Percentiles rank a stretch among this genome's conserved stretches.
Evolutionary conservation across 2,888 invertebrate species (phyloP).

Genomic region (Archips xylosteana): DNA sequence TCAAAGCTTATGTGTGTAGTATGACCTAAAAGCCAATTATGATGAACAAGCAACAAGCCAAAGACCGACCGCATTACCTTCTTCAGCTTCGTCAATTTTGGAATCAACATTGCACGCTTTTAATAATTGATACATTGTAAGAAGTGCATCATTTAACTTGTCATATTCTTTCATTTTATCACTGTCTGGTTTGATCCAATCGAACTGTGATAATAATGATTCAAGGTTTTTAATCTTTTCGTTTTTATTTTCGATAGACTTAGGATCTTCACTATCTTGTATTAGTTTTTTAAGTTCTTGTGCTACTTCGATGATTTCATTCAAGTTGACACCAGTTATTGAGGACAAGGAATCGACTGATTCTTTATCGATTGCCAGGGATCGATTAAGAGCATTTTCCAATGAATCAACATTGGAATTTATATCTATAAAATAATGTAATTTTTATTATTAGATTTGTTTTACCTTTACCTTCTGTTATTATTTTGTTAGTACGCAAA

Average conservation of each 20-base stretch:
- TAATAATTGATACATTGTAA: slow-evolving; percentile 58
- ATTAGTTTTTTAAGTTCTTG: slow-evolving; percentile 52
- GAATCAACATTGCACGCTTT: slow-evolving; percentile 53
- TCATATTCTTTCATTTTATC: slow-evolving; percentile 51
- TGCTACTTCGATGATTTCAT: slow-evolving; percentile 54
- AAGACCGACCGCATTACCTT: slow-evolving; percentile 53
- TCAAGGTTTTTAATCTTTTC: slow-evolving; percentile 50
- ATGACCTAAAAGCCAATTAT: slow-evolving; percentile 10
- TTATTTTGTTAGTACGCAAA: background rate
- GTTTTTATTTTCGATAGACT: slow-evolving; percentile 48
- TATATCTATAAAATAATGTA: slow-evolving; percentile 62
- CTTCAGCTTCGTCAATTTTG: slow-evolving; percentile 42
- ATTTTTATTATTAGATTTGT: slow-evolving; percentile 2
- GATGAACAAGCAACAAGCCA: slow-evolving; percentile 12
- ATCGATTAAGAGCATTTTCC: slow-evolving; percentile 59
- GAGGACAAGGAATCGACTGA: slow-evolving; percentile 47
- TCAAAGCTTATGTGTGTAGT: background rate
- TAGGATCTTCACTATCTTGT: slow-evolving; percentile 44
- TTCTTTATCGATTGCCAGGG: slow-evolving; percentile 56
- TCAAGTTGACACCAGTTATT: slow-evolving; percentile 51
- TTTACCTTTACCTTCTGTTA: background rate
- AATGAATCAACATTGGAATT: slow-evolving; percentile 64
- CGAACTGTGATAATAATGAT: slow-evolving; percentile 54
- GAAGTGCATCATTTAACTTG: slow-evolving; percentile 54
- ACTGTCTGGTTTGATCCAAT: slow-evolving; percentile 58